phyloP scores from a whole-genome alignment of 2,797 vertebrate species.

The Oryzias dopingdopingensis region DNA sequence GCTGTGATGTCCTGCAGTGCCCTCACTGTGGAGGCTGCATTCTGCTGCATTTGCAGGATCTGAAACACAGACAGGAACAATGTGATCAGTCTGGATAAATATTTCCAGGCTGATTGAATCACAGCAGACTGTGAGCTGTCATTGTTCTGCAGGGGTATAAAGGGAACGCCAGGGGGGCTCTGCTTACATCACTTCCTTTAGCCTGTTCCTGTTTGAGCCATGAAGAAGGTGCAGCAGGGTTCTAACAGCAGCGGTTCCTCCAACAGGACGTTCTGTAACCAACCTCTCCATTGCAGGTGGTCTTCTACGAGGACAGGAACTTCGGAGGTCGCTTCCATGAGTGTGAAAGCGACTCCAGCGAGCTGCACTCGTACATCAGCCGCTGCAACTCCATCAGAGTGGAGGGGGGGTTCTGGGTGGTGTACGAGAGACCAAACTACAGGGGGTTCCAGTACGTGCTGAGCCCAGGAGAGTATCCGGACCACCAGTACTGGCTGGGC shows the following conservation, averaged over 20 bases:
- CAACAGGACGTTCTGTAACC: too few relatives aligned
- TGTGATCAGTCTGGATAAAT: constrained; percentile 63
- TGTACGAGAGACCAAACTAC: constrained; percentile 43
- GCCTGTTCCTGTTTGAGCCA: constrained; percentile 6
- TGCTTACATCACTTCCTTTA: constrained; percentile 16
- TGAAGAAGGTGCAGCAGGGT: constrained; percentile 38
- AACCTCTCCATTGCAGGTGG: constrained; percentile 9
- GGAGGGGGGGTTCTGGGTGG: constrained; percentile 47
- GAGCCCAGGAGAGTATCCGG: constrained; percentile 36
- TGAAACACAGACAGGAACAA: constrained; percentile 53
- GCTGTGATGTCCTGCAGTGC: constrained; percentile 42
- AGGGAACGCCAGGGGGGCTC: constrained; percentile 33
- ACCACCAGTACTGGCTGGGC: constrained; percentile 39
- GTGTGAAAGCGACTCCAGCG: constrained; percentile 32
- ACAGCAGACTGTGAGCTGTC: constrained; percentile 38
- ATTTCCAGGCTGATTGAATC: constrained; percentile 56
- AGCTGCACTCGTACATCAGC: constrained; percentile 30
- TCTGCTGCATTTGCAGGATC: constrained; percentile 59
- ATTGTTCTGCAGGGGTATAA: constrained; percentile 51
- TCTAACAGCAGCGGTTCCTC: background rate
- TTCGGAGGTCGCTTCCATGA: constrained; percentile 33
- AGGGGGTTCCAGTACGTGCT: constrained; percentile 39
- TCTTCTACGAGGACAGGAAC: constrained; percentile 38
- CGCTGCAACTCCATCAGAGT: constrained; percentile 45
- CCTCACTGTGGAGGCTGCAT: constrained; percentile 50